Base-by-base conservation (phyloP, 2,888 invertebrate genomes). In the Euproctis similis region DNA sequence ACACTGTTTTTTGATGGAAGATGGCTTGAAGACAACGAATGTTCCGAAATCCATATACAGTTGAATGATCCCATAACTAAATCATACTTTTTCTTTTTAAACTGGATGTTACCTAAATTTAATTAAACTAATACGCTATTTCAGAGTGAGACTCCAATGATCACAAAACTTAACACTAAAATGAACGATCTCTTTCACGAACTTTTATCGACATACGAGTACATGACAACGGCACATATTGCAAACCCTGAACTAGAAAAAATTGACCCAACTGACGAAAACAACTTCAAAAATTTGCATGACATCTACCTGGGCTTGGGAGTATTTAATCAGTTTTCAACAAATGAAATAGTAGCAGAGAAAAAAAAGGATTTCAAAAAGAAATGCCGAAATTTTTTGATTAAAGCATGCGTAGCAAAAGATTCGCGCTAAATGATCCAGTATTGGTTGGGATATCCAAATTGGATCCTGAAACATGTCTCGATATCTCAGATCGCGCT, bases 41-140 rank as follows among this genome's bases (percentile, higher is more conserved):
- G 34, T 16, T 12, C 20, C 17, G 11, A 28, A n/a, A 28, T 28
- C 10, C 28, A 37, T 32, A 30, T 13, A 22, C 28, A 20, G 22
- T 28, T 33, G 24, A 33, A 33, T 33, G 30, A 37, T 28, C 27
- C 26, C 12, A 8, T 24, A 27, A 27, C 25, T 24, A 34, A 37
- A 23, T 8, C 29, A 20, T 30, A 25, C 24, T 32, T 32, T 34
- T 38, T 18, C 24, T 31, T 31, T 24, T 24, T 31, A 12, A 28
- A 24, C 27, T 37, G 33, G 37, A 37, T 37, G 33, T 24, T 31
- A 12, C 35, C 35, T 26, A 35, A 35, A 31, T 30, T 30, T 19
- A 30, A 24, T 8, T 9, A 27, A 24, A 9, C 31, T 19, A 31
- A 28, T 27, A 31, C 32, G 17, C 22, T 32, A 25, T 32, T 36